These are phyloP conservation scores for Calephelis nemesis DNA, from an alignment of 1,140 invertebrate genomes.

Conservation along the genomic window DNA sequence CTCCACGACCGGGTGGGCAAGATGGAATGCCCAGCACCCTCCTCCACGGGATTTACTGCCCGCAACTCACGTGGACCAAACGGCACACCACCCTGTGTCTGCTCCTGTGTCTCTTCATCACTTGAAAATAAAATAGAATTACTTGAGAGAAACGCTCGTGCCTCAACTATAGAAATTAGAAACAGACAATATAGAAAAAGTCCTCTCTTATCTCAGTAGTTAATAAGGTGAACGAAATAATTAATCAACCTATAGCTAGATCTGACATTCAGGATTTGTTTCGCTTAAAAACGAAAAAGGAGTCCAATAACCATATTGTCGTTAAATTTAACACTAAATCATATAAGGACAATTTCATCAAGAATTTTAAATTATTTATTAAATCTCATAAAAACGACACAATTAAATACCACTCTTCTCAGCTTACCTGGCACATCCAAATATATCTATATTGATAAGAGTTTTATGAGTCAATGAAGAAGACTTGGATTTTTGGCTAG, in stretches of 20 bases:
- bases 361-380: neutral
- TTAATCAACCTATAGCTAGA: neutral
- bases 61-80: no score
- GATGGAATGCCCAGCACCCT: no score
- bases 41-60: no score
- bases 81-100: no score
- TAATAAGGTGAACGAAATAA: no score
- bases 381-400: neutral
- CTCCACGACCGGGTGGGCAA: no score
- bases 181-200: neutral
- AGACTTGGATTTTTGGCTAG: neutral
- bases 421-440: neutral
- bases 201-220: neutral
- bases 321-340: neutral
- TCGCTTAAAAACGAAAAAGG: neutral
- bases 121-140: neutral
- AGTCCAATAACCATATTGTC: constrained; percentile 1
- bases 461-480: neutral
- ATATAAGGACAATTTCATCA: neutral
- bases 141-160: neutral
- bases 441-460: neutral
- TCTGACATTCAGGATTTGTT: neutral
- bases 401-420: neutral
- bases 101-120: no score
- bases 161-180: neutral